Evolutionary conservation across 2,888 invertebrate genomes (phyloP).

Genomic region (Megaustenia siamemsis): DNA sequence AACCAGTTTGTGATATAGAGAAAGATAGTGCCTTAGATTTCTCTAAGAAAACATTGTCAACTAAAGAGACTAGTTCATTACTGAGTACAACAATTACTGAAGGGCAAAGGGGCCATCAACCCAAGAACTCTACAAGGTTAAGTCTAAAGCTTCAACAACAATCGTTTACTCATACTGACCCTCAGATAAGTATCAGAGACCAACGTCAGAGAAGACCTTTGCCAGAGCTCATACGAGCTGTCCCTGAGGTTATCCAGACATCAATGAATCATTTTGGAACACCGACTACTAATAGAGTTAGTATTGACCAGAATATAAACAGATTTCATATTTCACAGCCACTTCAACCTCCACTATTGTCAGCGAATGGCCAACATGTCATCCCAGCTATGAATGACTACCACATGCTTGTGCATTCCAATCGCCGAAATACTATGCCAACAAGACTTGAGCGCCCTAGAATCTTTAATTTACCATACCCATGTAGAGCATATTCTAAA

Average conservation of each 20-base stretch:
- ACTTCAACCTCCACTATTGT: not conserved
- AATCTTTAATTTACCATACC: slow-evolving; percentile 2
- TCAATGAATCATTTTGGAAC: not conserved
- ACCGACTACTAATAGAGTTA: not conserved
- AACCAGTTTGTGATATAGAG: not conserved
- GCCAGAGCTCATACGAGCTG: slow-evolving; percentile 9
- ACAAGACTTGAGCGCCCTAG: not conserved
- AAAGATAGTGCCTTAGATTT: not conserved
- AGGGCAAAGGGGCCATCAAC: not conserved
- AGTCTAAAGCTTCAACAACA: not conserved
- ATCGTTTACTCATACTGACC: not conserved
- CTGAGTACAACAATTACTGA: not conserved
- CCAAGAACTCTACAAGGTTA: not conserved
- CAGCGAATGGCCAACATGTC: not conserved
- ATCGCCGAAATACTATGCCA: slow-evolving; percentile 38
- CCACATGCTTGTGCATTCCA: not conserved
- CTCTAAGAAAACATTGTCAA: not conserved
- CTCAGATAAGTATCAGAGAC: not conserved
- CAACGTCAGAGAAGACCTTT: not conserved
- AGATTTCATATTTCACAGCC: not conserved
- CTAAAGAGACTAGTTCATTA: not conserved
- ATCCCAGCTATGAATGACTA: not conserved
- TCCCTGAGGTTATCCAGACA: not conserved
- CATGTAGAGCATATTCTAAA: not conserved
- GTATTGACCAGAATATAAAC: not conserved